Percentiles rank a stretch among this genome's conserved stretches.
phyloP scores from a whole-genome alignment of 2,888 invertebrate species.

The Yponomeuta evonymella region DNA sequence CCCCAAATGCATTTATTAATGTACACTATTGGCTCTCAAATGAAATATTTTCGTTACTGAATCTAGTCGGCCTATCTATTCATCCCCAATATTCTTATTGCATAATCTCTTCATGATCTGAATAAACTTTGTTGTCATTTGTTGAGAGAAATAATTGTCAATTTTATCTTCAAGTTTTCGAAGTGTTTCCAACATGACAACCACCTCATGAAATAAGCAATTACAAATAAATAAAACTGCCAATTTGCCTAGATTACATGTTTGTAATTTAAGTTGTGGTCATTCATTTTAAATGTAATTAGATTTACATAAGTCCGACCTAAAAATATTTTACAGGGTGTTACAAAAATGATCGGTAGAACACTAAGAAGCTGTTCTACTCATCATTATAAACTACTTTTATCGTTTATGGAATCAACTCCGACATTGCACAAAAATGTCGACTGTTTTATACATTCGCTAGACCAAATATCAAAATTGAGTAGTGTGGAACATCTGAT shows the following conservation, averaged over 20 bases:
- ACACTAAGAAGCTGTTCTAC: too few species aligned
- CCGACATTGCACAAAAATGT: too few species aligned
- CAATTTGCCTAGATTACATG: constrained; percentile 1
- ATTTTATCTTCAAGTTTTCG: too few species aligned
- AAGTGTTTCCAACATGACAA: background rate
- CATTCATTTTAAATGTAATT: background rate
- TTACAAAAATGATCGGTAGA: too few species aligned
- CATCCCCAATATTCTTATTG: background rate
- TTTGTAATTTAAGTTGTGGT: background rate
- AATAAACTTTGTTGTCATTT: background rate
- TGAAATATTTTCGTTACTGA: background rate
- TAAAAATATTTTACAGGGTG: too few species aligned
- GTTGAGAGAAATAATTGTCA: too few species aligned
- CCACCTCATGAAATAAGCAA: background rate
- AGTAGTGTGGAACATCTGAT: too few species aligned
- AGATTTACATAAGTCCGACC: too few species aligned
- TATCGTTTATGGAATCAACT: background rate
- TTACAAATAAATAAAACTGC: constrained; percentile 6
- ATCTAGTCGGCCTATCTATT: constrained; percentile 10
- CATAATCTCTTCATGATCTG: background rate
- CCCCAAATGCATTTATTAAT: background rate
- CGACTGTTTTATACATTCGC: too few species aligned
- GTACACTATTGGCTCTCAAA: background rate
- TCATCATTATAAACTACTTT: too few species aligned
- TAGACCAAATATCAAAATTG: too few species aligned